These are phyloP conservation scores for Gila orcuttii DNA, from an alignment of 2,113 vertebrate genomes.

Conservation along the genomic window DNA sequence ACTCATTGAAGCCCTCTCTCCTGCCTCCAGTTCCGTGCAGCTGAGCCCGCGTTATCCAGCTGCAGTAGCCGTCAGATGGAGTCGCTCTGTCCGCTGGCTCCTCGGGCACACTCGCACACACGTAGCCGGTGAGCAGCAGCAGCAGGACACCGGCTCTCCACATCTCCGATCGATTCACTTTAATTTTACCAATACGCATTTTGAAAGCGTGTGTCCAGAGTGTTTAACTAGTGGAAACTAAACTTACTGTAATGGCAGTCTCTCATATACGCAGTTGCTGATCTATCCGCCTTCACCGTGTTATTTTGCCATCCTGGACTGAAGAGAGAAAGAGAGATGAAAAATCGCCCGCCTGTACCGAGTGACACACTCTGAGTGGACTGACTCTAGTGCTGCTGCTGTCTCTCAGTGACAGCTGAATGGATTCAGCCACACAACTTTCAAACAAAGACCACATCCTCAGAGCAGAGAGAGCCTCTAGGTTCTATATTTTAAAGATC, in stretches of 20 bases:
- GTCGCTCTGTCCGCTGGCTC: conserved; percentile 87
- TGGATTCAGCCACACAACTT: conserved; percentile 62
- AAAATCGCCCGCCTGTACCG: conserved; percentile 43
- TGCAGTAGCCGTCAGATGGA: conserved; percentile 93
- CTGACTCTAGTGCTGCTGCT: conserved; percentile 61
- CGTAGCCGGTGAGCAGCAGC: conserved; percentile 76
- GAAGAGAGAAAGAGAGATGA: conserved; percentile 48
- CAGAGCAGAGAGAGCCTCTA: conserved; percentile 53
- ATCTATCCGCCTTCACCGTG: conserved; percentile 58
- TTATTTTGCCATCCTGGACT: conserved; percentile 69
- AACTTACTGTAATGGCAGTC: conserved; percentile 60
- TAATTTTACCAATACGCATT: background rate
- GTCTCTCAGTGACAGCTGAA: conserved; percentile 62
- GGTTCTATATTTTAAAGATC: conserved; percentile 21
- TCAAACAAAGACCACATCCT: conserved; percentile 67
- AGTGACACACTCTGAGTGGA: conserved; percentile 44
- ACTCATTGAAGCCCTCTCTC: conserved; percentile 91
- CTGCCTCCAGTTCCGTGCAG: conserved; percentile 87
- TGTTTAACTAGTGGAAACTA: conserved; percentile 49
- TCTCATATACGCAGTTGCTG: conserved; percentile 54
- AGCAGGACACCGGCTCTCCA: conserved; percentile 53
- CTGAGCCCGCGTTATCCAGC: conserved; percentile 90
- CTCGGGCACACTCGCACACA: conserved; percentile 81
- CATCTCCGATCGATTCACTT: conserved; percentile 19
- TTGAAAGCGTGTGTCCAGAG: conserved; percentile 22